Evolutionary conservation across 2,888 invertebrate species (phyloP).

Genomic region (Steinernema hermaphroditum): DNA sequence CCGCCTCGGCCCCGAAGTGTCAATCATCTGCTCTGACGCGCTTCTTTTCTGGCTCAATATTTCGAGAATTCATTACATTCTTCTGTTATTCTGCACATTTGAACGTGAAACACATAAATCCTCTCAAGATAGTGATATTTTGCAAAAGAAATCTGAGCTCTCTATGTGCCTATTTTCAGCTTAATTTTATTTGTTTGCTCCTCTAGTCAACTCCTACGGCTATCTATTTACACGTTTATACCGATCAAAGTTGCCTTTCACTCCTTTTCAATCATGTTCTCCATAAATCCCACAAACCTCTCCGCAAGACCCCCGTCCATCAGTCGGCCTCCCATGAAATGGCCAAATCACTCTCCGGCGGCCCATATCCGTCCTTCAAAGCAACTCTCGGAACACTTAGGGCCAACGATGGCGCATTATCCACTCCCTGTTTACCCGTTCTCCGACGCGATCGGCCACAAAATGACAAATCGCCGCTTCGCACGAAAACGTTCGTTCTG

Average conservation of each 20-base stretch:
- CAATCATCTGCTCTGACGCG: slow-evolving; percentile 6
- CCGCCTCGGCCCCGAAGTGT: not conserved
- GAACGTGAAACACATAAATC: no score
- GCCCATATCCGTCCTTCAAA: not conserved
- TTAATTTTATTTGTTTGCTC: not conserved
- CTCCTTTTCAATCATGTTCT: no score
- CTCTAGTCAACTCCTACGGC: not conserved
- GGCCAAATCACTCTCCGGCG: not conserved
- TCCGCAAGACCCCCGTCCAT: not conserved
- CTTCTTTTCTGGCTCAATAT: not conserved
- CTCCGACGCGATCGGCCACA: not conserved
- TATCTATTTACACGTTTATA: no score
- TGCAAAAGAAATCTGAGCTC: not conserved
- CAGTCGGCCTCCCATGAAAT: not conserved
- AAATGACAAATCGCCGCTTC: not conserved
- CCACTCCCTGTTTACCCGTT: not conserved
- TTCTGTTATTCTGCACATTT: not conserved
- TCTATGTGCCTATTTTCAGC: not conserved
- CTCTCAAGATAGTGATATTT: not conserved
- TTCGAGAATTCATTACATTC: not conserved
- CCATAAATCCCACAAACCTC: not conserved
- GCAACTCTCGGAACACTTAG: not conserved
- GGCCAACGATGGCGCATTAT: not conserved
- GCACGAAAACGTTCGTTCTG: not conserved
- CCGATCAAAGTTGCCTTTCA: no score